phyloP scores from a whole-genome alignment of 1,140 invertebrate species.

The Mactra quadrangularis region DNA sequence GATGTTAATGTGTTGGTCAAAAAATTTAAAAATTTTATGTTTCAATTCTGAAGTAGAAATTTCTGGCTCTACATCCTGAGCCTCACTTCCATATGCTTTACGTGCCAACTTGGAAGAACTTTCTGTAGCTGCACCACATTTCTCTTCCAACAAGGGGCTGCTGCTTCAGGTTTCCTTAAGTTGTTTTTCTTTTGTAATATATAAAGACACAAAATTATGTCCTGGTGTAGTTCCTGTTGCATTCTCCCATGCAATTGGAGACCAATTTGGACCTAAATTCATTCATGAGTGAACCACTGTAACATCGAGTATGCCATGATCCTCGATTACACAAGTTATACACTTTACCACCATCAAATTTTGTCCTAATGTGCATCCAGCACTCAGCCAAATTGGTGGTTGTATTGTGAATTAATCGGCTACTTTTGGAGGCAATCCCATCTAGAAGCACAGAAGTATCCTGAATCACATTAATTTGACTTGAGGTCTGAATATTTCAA shows the following conservation, averaged over 20 bases:
- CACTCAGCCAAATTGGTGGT: too few species aligned
- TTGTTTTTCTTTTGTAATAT: background rate
- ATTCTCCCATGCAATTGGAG: background rate
- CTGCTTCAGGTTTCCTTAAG: background rate
- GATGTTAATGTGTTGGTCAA: background rate
- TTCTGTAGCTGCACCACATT: background rate
- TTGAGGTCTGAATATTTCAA: too few species aligned
- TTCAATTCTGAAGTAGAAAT: background rate
- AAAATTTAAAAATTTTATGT: background rate
- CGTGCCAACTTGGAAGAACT: background rate
- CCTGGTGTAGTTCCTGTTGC: conserved; percentile 1
- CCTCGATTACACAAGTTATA: conserved; percentile 42
- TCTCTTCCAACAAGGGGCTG: background rate
- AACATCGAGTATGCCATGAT: too few species aligned
- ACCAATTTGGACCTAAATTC: too few species aligned
- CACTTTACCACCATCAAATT: conserved; percentile 80
- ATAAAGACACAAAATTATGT: background rate
- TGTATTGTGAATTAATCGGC: conserved; percentile 78
- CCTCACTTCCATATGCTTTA: background rate
- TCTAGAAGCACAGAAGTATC: background rate
- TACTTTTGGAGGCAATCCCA: conserved; percentile 40
- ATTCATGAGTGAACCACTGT: too few species aligned
- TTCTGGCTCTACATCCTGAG: background rate
- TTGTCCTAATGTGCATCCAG: too few species aligned
- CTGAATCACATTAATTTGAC: too few species aligned